Evolutionary conservation across 1,140 invertebrate species (phyloP), one percentile per base, ranked within the genome.

Genomic region (Probaryconus sp.): DNA sequence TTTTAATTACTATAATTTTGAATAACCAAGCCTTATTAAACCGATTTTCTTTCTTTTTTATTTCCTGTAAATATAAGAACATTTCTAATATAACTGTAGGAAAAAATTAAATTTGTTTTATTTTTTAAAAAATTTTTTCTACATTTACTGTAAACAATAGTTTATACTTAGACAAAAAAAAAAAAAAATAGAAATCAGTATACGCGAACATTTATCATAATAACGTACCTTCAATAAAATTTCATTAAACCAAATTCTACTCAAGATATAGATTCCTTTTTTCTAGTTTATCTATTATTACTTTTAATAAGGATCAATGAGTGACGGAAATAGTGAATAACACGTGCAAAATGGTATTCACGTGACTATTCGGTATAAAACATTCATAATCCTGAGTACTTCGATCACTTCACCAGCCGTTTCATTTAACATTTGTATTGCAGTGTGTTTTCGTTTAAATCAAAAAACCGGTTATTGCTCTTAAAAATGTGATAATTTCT

Each of bases 221-320:
- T 43, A 26, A 6, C 9, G 28, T n/a, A 43, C 13, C 45, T 31
- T 64, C 51, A 75, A 77, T 75, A 63, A 76, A 28, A 37, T 56
- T 28, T 51, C 14, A 65, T 60, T 18, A 75, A 40, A 56, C 51
- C 26, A 35, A 55, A 65, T 58, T 61, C 18, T 37, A 60, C 24
- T 30, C 11, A 37, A 42, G 50, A 45, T 60, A 61, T 60, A 51
- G 43, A 38, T 60, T 30, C 10, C 35, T 47, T 17, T 40, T 71
- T 40, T 26, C 30, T 56, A 11, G 14, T 7, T 10, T 37, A 38
- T 70, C 67, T 80, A 79, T 76, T 76, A 81, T 79, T 81, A 79
- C 53, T 31, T 40, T 28, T 69, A 81, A 79, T 81, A 76, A 79
- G 30, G 5, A 30, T 21, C 68, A 79, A 76, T 80, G 74, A 80